Percentiles rank a stretch among this genome's conserved stretches.
Conservation (phyloP, 1,140 invertebrate genomes). For the Nomia melanderi region DNA sequence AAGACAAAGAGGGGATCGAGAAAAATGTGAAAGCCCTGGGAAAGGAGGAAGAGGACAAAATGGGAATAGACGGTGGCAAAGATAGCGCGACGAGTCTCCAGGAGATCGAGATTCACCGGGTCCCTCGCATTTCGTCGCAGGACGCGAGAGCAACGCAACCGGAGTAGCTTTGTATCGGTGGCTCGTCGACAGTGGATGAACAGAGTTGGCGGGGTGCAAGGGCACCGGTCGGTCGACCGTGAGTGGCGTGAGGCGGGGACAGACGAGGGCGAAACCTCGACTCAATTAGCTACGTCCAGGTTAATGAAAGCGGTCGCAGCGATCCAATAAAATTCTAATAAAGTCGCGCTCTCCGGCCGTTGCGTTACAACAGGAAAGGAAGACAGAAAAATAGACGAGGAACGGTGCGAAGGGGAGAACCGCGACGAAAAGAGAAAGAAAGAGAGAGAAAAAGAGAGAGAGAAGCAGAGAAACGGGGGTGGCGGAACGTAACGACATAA, state of each 20-base stretch:
- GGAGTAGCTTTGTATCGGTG: conserved; percentile 44
- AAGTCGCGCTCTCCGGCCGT: conserved; percentile 48
- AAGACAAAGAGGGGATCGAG: not conserved
- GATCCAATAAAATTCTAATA: conserved; percentile 71
- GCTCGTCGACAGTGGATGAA: conserved; percentile 11
- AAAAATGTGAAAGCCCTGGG: too few relatives aligned
- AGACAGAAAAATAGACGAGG: not conserved
- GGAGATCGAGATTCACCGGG: not conserved
- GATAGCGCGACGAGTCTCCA: not conserved
- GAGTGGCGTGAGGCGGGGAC: conserved; percentile 20
- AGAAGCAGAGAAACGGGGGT: not conserved
- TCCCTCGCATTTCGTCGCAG: too few relatives aligned
- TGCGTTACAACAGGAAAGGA: conserved; percentile 17
- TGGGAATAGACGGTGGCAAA: not conserved
- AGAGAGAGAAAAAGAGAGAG: not conserved
- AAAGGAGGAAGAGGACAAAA: too few relatives aligned
- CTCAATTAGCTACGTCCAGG: conserved; percentile 68
- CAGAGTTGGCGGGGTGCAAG: not conserved
- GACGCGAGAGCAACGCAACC: too few relatives aligned
- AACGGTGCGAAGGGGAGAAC: not conserved
- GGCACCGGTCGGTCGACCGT: not conserved
- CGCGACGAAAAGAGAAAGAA: not conserved
- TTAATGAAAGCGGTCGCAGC: conserved; percentile 68
- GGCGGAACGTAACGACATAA: conserved; percentile 16
- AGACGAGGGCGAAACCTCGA: conserved; percentile 54